phyloP scores from a whole-genome alignment of 2,888 invertebrate species.

The Aricia artaxerxes region DNA sequence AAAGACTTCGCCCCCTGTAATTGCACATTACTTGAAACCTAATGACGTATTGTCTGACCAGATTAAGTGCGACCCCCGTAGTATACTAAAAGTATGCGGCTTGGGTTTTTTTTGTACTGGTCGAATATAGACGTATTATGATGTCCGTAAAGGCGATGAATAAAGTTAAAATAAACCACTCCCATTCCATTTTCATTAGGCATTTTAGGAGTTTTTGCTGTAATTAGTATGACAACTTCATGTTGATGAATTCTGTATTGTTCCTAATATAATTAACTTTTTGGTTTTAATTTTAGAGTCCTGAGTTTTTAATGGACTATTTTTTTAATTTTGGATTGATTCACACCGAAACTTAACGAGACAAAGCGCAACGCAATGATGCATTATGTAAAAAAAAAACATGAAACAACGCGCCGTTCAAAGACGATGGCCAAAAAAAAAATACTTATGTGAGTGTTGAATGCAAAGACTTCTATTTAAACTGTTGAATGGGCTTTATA shows the following conservation, averaged over 20 bases:
- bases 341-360: too few relatives aligned
- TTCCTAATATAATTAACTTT: background rate
- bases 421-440: too few relatives aligned
- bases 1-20: background rate
- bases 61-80: background rate
- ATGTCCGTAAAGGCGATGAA: background rate
- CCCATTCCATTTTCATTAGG: conserved; percentile 17
- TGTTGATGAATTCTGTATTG: conserved; percentile 9
- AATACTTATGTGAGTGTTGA: too few relatives aligned
- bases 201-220: conserved; percentile 4
- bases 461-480: too few relatives aligned
- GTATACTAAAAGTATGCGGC: background rate
- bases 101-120: background rate
- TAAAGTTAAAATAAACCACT: conserved; percentile 20
- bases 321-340: too few relatives aligned
- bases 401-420: too few relatives aligned
- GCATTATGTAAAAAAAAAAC: too few relatives aligned
- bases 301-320: background rate
- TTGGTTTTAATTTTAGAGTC: background rate
- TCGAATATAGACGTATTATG: conserved; percentile 1
- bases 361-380: too few relatives aligned
- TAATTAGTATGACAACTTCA: conserved; percentile 11
- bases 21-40: conserved; percentile 11
- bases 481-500: too few relatives aligned
- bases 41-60: conserved; percentile 1